Conservation (phyloP, 2,797 vertebrate genomes). For the Morus bassanus region DNA sequence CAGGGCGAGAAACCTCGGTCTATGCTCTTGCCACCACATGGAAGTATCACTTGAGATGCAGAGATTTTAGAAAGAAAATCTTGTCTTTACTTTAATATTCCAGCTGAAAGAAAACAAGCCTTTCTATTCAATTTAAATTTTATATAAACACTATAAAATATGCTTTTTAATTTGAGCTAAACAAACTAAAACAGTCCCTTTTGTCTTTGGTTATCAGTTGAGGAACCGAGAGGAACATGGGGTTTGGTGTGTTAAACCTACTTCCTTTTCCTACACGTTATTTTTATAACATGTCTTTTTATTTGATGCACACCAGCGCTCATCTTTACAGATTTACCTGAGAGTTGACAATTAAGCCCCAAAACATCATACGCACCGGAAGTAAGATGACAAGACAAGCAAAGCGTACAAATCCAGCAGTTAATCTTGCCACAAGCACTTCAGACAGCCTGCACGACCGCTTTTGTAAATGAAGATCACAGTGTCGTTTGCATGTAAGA, state of each 20-base stretch:
- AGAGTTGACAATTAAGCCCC: background rate
- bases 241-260: background rate
- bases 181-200: background rate
- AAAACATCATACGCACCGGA: fast-evolving
- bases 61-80: background rate
- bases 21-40: background rate
- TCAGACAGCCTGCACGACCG: background rate
- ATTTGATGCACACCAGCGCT: background rate
- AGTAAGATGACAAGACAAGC: background rate
- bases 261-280: background rate
- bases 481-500: background rate
- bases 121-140: background rate
- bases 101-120: background rate
- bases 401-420: fast-evolving
- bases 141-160: background rate
- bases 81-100: background rate
- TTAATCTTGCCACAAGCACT: background rate
- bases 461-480: background rate
- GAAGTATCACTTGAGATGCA: background rate
- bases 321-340: background rate
- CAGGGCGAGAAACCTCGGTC: fast-evolving
- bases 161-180: background rate
- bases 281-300: background rate
- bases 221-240: background rate
- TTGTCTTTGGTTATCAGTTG: background rate